Percentiles rank a stretch among this genome's conserved stretches.
Conservation (phyloP, 2,888 invertebrate species). For the Rhyacophila evoluta region DNA sequence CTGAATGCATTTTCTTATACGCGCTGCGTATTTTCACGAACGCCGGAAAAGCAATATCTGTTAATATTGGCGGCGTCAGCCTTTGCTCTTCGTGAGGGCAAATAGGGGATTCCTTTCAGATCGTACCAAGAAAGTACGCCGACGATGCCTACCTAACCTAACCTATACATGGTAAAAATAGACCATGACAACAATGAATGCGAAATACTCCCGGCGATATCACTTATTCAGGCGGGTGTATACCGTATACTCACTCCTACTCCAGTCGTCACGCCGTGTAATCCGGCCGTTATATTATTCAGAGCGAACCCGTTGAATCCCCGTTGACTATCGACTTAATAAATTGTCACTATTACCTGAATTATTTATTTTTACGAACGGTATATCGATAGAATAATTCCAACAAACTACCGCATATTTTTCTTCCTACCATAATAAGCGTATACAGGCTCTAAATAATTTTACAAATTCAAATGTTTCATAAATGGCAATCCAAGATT, state of each 20-base stretch:
- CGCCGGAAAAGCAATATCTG: slow-evolving; percentile 19
- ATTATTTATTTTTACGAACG: neutral
- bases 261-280: neutral
- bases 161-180: neutral
- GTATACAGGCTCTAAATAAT: no score
- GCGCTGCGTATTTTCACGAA: slow-evolving; percentile 4
- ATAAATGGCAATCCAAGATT: no score
- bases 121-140: neutral
- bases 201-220: slow-evolving; percentile 6
- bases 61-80: neutral
- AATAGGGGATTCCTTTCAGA: neutral
- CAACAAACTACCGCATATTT: no score
- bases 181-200: slow-evolving; percentile 7
- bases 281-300: neutral
- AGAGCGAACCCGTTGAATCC: neutral
- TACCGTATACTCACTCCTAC: neutral
- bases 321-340: neutral
- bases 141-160: neutral
- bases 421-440: no score
- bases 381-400: no score
- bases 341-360: neutral
- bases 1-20: neutral
- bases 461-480: no score
- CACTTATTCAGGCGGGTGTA: neutral
- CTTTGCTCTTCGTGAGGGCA: neutral